Percentiles rank a stretch among this genome's conserved stretches.
phyloP scores from a whole-genome alignment of 1,140 invertebrate species.

The Bilobella aurantiaca region DNA sequence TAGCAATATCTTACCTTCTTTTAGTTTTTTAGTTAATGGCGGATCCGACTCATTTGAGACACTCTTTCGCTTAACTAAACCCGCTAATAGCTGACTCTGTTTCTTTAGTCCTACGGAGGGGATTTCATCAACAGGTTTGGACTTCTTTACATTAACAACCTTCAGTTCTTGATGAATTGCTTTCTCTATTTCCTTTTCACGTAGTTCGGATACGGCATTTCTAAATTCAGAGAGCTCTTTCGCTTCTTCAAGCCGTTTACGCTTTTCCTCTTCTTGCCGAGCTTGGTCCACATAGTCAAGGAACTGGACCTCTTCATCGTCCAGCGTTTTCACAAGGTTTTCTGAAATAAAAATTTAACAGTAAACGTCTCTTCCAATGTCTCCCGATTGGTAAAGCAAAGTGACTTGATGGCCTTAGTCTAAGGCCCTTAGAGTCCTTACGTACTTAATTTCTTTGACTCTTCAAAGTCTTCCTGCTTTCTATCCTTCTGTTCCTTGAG shows the following conservation, averaged over 20 bases:
- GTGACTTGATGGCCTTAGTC: too few relatives aligned
- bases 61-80: constrained; percentile 46
- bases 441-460: constrained; percentile 83
- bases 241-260: constrained; percentile 67
- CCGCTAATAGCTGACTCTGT: constrained; percentile 50
- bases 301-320: constrained; percentile 91
- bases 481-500: constrained; percentile 83
- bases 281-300: constrained; percentile 75
- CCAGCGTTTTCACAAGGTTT: constrained; percentile 86
- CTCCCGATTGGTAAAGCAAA: too few relatives aligned
- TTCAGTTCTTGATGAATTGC: constrained; percentile 48
- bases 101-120: constrained; percentile 27
- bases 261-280: constrained; percentile 69
- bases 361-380: too few relatives aligned
- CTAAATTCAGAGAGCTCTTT: constrained; percentile 72
- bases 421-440: too few relatives aligned
- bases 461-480: constrained; percentile 85
- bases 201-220: constrained; percentile 60
- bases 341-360: constrained; percentile 57
- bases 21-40: constrained; percentile 8
- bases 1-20: constrained; percentile 3
- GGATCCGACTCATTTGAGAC: neutral
- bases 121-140: constrained; percentile 3
- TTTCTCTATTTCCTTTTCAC: constrained; percentile 61
- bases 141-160: constrained; percentile 9